Evolutionary conservation across 64 coral and sea anemone genomes (phyloP).

Genomic region (Montipora efflorescens): DNA sequence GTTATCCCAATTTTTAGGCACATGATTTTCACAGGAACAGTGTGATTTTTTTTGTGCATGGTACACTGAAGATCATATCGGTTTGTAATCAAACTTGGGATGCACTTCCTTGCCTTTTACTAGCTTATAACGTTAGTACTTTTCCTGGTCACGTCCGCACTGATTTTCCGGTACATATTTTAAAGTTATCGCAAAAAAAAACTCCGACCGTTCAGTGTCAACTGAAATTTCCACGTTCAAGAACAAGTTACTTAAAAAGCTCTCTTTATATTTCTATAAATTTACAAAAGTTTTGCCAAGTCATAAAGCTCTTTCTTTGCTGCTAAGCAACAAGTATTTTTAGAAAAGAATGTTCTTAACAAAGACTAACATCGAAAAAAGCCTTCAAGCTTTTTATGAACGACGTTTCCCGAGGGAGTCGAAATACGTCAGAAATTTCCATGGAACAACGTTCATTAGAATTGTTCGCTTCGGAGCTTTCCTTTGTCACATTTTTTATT

Average conservation of each 20-base stretch:
- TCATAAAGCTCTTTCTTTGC: neutral
- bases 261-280: neutral
- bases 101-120: too few species aligned
- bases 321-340: conserved; percentile 4
- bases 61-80: too few species aligned
- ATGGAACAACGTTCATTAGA: neutral
- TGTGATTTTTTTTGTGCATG: too few species aligned
- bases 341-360: neutral
- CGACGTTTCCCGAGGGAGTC: conserved; percentile 31
- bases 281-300: neutral
- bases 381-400: neutral
- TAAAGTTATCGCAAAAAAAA: neutral
- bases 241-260: neutral
- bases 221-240: neutral
- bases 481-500: neutral
- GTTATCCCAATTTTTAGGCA: too few species aligned
- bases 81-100: too few species aligned
- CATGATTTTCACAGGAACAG: too few species aligned
- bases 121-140: too few species aligned
- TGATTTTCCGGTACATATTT: too few species aligned
- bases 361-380: neutral
- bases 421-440: conserved; percentile 12
- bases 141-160: too few species aligned
- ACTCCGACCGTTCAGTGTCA: neutral
- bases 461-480: conserved; percentile 21